Base-by-base conservation (phyloP, 1,140 invertebrate species). In the Leptonema lineaticorne region DNA sequence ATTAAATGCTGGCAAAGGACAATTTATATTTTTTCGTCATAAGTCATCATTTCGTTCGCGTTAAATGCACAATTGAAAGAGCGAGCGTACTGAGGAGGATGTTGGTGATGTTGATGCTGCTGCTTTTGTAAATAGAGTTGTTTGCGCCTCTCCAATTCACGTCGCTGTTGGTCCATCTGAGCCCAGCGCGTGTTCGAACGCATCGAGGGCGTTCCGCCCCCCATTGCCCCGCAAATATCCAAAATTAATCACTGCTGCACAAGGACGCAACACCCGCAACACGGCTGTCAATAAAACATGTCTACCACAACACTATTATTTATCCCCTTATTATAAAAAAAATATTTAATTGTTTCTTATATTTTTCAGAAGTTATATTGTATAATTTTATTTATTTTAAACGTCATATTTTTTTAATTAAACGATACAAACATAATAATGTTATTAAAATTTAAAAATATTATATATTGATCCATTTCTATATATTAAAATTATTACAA, bases 101-200 rank as follows among this genome's bases (percentile, higher is more conserved):
- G 50, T 14, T 14, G 22, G 24, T 14, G 20, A 24, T 26, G 4
- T 9, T 18, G 57, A n/a, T 33, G 57, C 57, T 30, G 28, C 28
- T 56, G 41, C 22, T 50, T 50, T 18, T 29, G 30, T 22, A 37
- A 53, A n/a, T 29, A 60, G 14, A 70, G 66, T 37, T 73, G 83
- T 76, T 91, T 92, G 75, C 92, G 92, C 74, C 90, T 86, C 75
- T 92, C 89, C 71, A 92, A 92, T 67, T 92, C 84, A 79, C 91
- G 86, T 76, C 92, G 89, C 74, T 92, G 90, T 74, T 90, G 90
- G 18, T 88, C 87, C 90, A 92, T 92, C 83, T 92, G 89, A 50
- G 88, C 88, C 81, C 81, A 82, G 78, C 81, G 79, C 78, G 81
- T 81, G 71, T 78, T 82, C 14, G 82, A 71, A 0, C 80, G 78